Evolutionary conservation across 2,113 vertebrate genomes (phyloP).

Genomic region (Colossoma macropomum): DNA sequence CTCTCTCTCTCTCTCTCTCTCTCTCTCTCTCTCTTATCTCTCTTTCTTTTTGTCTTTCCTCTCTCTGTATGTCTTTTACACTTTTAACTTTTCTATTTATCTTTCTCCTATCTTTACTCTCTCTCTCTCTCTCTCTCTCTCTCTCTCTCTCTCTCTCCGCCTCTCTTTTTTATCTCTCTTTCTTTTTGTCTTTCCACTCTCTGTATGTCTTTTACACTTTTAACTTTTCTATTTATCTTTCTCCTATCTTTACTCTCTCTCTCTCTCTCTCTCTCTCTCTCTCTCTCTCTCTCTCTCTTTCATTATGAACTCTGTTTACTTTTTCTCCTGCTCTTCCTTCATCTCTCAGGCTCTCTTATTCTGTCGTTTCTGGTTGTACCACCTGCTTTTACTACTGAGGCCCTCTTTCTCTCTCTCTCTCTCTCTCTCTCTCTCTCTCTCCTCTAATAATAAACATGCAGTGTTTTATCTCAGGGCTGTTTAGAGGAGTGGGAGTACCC

Average conservation of each 20-base stretch:
- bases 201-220: neutral
- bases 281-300: neutral
- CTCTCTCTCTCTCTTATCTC: neutral
- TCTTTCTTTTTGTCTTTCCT: neutral
- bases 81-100: neutral
- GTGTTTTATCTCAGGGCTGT: constrained; percentile 87
- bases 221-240: neutral
- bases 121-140: neutral
- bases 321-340: constrained; percentile 58
- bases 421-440: constrained; percentile 39
- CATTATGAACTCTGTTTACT: neutral
- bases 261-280: constrained; percentile 9
- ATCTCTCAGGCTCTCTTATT: constrained; percentile 62
- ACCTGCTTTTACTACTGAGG: constrained; percentile 50
- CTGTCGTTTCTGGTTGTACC: constrained; percentile 29
- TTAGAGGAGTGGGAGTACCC: constrained; percentile 64
- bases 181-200: neutral
- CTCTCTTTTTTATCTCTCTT: constrained; percentile 2
- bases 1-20: neutral
- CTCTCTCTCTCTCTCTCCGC: neutral
- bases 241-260: neutral
- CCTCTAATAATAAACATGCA: constrained; percentile 89
- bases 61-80: neutral
- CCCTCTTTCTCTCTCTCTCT: constrained; percentile 63
- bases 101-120: neutral